phyloP scores from a whole-genome alignment of 64 coral and sea anemone species.

The Montipora cactus region DNA sequence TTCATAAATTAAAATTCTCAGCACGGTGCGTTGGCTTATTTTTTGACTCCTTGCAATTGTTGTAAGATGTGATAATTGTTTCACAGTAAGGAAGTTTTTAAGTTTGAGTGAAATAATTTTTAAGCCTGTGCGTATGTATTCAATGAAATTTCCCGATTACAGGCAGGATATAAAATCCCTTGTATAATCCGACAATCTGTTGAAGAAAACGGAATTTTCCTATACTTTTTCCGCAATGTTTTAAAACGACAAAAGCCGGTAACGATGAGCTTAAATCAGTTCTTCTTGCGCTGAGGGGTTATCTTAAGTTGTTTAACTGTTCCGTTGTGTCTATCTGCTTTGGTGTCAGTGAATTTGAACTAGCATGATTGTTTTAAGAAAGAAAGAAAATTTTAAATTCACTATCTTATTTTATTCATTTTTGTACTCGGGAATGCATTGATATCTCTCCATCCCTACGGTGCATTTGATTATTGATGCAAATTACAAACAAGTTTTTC shows the following conservation, averaged over 20 bases:
- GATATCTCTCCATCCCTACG: neutral
- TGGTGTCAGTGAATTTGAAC: too few species aligned
- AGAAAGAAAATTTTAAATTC: too few species aligned
- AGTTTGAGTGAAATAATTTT: neutral
- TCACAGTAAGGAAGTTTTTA: neutral
- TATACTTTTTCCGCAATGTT: neutral
- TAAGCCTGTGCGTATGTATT: neutral
- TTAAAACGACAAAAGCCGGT: neutral
- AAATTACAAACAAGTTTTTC: constrained; percentile 31
- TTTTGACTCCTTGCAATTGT: neutral
- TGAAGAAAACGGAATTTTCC: neutral
- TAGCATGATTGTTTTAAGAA: too few species aligned
- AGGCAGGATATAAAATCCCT: neutral
- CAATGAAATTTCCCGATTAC: neutral
- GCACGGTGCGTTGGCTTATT: neutral
- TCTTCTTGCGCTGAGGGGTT: too few species aligned
- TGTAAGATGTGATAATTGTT: neutral
- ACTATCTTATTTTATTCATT: neutral
- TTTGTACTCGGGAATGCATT: neutral
- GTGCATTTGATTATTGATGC: neutral
- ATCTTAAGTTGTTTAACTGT: too few species aligned
- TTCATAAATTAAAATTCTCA: neutral
- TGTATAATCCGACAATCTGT: neutral
- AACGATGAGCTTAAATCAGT: too few species aligned
- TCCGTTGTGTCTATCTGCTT: too few species aligned